Percentiles rank a stretch among this genome's conserved stretches.
Evolutionary conservation across 2,797 vertebrate species (phyloP).

Genomic region (Diplodus puntazzo): DNA sequence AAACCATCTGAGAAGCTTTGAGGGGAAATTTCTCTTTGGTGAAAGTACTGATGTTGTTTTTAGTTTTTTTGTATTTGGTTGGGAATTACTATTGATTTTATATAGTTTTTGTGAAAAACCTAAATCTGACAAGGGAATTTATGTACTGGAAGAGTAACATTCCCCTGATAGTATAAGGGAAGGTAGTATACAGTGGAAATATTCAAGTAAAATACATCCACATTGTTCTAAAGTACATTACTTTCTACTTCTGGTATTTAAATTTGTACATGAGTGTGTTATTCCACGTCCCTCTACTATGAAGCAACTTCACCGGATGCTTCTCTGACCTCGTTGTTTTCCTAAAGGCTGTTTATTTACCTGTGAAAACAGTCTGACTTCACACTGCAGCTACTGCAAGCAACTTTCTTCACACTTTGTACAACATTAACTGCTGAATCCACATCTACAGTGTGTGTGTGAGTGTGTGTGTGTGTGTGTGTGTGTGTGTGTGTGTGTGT

Average conservation of each 20-base stretch:
- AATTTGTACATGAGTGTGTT: not conserved
- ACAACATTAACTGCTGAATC: conserved; percentile 70
- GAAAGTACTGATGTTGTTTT: no score
- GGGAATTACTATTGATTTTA: no score
- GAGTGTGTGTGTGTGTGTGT: conserved; percentile 36
- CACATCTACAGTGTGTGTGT: conserved; percentile 11
- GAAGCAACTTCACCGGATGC: conserved; percentile 50
- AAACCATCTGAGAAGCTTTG: no score
- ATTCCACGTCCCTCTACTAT: not conserved
- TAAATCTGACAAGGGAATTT: not conserved
- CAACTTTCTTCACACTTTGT: conserved; percentile 59
- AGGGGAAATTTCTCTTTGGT: no score
- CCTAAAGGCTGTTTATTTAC: conserved; percentile 80
- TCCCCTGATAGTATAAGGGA: not conserved
- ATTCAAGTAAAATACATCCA: not conserved
- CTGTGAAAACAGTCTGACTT: conserved; percentile 57
- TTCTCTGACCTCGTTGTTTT: conserved; percentile 58
- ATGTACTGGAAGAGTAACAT: not conserved
- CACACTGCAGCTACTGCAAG: conserved; percentile 19
- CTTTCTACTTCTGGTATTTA: not conserved
- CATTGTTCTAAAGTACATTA: not conserved
- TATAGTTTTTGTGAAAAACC: no score
- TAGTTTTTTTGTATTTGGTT: no score
- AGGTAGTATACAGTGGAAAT: not conserved
- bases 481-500: conserved; percentile 33